phyloP scores from a whole-genome alignment of 2,113 vertebrate species.

The Paedocypris sp. region DNA sequence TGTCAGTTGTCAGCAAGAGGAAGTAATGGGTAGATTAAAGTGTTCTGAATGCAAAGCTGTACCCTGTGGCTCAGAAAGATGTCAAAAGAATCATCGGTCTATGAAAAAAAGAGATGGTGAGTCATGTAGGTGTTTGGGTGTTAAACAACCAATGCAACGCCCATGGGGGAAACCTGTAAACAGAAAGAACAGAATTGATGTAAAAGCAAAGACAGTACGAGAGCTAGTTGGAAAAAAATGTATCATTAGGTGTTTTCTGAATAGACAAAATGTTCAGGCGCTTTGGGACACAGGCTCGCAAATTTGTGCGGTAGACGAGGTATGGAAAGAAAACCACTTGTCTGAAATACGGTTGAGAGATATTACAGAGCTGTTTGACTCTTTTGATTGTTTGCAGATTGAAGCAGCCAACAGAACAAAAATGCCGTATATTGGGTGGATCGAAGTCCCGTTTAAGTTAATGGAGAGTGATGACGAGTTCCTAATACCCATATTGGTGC shows the following conservation, averaged over 20 bases:
- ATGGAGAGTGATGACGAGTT: neutral
- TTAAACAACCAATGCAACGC: neutral
- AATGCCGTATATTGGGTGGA: slow-evolving; percentile 20
- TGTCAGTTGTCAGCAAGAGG: neutral
- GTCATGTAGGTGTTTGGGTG: neutral
- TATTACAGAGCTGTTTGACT: slow-evolving; percentile 20
- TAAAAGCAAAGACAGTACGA: neutral
- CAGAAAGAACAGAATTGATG: neutral
- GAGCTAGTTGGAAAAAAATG: slow-evolving; percentile 17
- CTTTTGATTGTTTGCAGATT: neutral
- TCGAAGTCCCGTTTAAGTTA: slow-evolving; percentile 2
- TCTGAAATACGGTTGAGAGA: slow-evolving; percentile 8
- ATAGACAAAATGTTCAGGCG: neutral
- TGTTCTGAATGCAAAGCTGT: neutral
- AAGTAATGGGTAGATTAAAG: neutral
- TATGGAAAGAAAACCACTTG: slow-evolving; percentile 1
- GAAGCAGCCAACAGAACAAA: slow-evolving; percentile 23
- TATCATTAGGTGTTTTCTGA: slow-evolving; percentile 12
- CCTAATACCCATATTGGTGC: slow-evolving; percentile 17
- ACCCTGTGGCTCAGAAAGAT: slow-evolving; percentile 13
- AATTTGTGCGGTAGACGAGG: slow-evolving; percentile 27
- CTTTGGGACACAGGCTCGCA: slow-evolving; percentile 28
- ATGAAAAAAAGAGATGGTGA: neutral
- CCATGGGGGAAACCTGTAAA: neutral
- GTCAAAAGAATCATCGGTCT: neutral